Conservation (phyloP, 2,888 invertebrate genomes). For the Cryptocheilus praepositus region DNA sequence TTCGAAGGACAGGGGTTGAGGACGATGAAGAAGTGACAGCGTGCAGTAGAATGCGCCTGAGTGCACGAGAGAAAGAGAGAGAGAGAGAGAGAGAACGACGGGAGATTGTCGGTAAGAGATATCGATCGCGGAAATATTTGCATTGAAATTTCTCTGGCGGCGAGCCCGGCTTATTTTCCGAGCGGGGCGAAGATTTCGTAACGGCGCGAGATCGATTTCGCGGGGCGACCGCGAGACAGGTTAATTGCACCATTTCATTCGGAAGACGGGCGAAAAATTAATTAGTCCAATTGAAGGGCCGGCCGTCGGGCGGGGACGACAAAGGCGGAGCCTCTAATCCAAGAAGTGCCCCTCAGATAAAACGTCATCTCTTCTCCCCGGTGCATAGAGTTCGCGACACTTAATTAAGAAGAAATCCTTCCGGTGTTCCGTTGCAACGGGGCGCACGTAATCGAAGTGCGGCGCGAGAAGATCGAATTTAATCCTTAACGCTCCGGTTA, state of each 20-base stretch:
- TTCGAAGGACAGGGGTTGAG: constrained; percentile 10
- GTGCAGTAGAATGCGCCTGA: constrained; percentile 9
- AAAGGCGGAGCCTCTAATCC: constrained; percentile 23
- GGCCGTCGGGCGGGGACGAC: neutral
- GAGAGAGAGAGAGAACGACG: constrained; percentile 16
- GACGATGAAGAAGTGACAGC: neutral
- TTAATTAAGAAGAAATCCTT: constrained; percentile 44
- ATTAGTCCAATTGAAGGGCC: constrained; percentile 40
- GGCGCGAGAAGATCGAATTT: neutral
- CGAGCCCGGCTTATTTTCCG: constrained; percentile 17
- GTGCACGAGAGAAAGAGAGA: constrained; percentile 19
- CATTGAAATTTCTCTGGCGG: constrained; percentile 53
- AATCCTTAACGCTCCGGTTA: no score
- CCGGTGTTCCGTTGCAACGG: constrained; percentile 3
- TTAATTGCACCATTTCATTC: constrained; percentile 18
- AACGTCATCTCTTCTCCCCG: constrained; percentile 1
- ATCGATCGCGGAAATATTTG: constrained; percentile 62
- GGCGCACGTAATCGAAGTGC: constrained; percentile 2
- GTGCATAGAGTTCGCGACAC: constrained; percentile 13
- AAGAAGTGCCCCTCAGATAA: constrained; percentile 15
- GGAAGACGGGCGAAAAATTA: constrained; percentile 37
- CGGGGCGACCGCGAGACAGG: no score
- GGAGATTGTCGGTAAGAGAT: constrained; percentile 38
- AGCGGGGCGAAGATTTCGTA: constrained; percentile 13
- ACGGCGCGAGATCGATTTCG: neutral